Base-by-base conservation (phyloP, 1,140 invertebrate genomes). In the Acromyrmex heyeri region DNA sequence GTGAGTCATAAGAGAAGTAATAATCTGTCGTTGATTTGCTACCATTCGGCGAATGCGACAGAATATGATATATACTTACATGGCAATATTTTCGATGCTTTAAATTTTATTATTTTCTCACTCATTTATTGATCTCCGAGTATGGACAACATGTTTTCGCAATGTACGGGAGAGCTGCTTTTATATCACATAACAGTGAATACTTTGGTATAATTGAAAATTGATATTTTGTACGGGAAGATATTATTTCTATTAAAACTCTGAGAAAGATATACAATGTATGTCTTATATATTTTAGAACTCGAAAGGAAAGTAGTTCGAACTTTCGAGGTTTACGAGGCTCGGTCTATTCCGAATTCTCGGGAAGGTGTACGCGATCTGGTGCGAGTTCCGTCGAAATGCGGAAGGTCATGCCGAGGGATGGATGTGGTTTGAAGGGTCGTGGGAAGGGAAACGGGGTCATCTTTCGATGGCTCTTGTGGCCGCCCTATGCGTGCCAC, bases 381-480 rank as follows among this genome's bases (percentile, higher is more conserved):
- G 79, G 67, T 89, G 67, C 90, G 88, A 90, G 79, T 62, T 81
- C 69, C 59, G 57, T 64, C 72, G 67, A 67, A 67, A 61, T 89
- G 67, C 24, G 76, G 79, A 85, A 81, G 78, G 86, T 77, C 78
- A 44, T 85, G 64, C 64, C n/a, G 73, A 24, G 81, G 85, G 76
- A 82, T 85, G 67, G 77, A 62, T 85, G 90, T 55, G 89, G 90
- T 87, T 91, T 90, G 86, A 62, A 82, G 85, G 90, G 89, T 91
- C 90, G 85, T 91, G 90, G 85, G 90, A 91, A 91, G 90, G 90
- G 90, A 91, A 91, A 91, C 85, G 64, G 34, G 90, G 90, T 91
- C 90, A 88, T 91, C 70, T 83, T 82, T 86, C 64, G 85, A 86
- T 64, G 21, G 73, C 34, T 85, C 73, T 64, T 57, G 70, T 48